Percentiles rank a stretch among this genome's conserved stretches.
phyloP scores from a whole-genome alignment of 2,113 vertebrate genomes.

The Scopus umbretta region DNA sequence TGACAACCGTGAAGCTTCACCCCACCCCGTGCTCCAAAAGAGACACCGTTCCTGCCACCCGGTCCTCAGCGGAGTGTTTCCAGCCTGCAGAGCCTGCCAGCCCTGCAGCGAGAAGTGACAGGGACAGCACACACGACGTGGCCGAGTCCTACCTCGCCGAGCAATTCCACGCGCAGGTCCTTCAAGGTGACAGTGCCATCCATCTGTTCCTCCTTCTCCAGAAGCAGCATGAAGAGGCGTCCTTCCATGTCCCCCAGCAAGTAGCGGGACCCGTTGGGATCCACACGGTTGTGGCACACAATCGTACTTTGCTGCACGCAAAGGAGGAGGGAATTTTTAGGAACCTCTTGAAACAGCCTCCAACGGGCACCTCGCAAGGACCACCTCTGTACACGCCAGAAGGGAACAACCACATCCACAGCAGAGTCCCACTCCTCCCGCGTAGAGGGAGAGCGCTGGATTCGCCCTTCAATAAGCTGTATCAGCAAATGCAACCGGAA shows the following conservation, averaged over 20 bases:
- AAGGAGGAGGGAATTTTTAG: background rate
- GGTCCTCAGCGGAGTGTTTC: accelerated
- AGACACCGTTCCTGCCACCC: background rate
- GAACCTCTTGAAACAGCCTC: background rate
- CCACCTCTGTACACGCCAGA: no score
- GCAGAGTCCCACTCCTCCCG: no score
- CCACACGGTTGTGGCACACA: conserved; percentile 96
- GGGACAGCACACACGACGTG: accelerated
- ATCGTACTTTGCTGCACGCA: conserved; percentile 92
- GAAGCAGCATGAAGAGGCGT: conserved; percentile 93
- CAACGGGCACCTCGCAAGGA: background rate
- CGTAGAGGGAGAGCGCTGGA: background rate
- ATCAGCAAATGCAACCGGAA: background rate
- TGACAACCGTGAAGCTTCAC: background rate
- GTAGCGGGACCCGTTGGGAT: conserved; percentile 94
- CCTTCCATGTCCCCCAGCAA: conserved; percentile 98
- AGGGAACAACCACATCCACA: background rate
- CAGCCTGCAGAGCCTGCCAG: background rate
- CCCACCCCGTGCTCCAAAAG: accelerated
- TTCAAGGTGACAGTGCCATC: conserved; percentile 90
- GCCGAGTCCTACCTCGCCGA: conserved; percentile 84
- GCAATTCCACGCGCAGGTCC: conserved; percentile 92
- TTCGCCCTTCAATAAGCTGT: background rate
- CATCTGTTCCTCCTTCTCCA: conserved; percentile 99
- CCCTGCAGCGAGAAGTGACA: accelerated